A percentile compares a stretch with the other conserved stretches of the same genome.
Conservation (phyloP, 2,113 vertebrate species). For the Theropithecus gelada region DNA sequence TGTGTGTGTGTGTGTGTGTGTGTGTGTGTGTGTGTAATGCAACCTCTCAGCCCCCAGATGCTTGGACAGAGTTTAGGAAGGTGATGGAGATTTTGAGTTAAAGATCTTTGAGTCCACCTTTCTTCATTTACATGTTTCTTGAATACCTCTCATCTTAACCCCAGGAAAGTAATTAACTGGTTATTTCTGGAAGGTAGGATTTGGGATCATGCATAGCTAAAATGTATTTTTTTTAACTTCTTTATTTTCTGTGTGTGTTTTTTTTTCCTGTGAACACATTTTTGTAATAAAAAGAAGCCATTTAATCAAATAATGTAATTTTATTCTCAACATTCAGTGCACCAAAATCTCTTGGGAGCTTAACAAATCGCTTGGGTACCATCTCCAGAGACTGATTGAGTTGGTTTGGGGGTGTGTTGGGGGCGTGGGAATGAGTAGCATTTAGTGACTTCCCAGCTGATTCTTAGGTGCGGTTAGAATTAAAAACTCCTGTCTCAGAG, state of each 20-base stretch:
- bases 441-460: not conserved
- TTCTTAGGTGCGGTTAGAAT: not conserved
- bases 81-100: not conserved
- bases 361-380: not conserved
- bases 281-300: not conserved
- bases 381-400: not conserved
- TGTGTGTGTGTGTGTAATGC: rapidly evolving
- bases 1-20: too few species aligned
- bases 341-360: not conserved
- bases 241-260: not conserved
- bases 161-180: not conserved
- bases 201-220: not conserved
- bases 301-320: not conserved
- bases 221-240: not conserved
- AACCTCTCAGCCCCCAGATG: rapidly evolving
- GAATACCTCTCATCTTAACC: not conserved
- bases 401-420: not conserved
- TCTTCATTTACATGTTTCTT: not conserved
- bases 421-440: not conserved
- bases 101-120: not conserved
- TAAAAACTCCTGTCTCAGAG: not conserved
- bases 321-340: not conserved
- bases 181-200: not conserved
- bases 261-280: not conserved
- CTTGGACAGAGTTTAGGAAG: not conserved